Evolutionary conservation across 2,113 vertebrate genomes (phyloP).

Genomic region (Ptyas mucosa): DNA sequence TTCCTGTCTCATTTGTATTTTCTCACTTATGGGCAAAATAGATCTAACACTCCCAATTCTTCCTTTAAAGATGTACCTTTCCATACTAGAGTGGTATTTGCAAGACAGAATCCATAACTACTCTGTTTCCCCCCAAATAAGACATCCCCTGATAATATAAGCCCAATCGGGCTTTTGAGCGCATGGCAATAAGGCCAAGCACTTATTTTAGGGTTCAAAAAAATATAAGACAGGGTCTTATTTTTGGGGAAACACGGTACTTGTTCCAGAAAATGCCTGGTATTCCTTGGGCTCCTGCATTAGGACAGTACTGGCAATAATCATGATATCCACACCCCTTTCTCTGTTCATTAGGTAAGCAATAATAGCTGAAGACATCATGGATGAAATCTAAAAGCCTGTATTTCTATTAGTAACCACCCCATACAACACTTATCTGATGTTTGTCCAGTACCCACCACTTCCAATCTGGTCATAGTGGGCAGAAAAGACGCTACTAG

Average conservation of each 20-base stretch:
- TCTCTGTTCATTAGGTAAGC: neutral
- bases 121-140: too few relatives aligned
- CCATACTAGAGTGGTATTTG: neutral
- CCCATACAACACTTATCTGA: neutral
- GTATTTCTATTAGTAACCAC: too few relatives aligned
- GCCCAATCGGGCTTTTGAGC: too few relatives aligned
- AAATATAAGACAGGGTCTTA: too few relatives aligned
- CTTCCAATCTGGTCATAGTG: neutral
- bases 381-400: neutral
- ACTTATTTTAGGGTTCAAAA: too few relatives aligned
- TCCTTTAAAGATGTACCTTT: neutral
- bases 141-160: too few relatives aligned
- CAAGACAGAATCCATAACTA: neutral
- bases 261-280: neutral
- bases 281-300: neutral
- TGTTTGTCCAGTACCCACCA: neutral
- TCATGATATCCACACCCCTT: neutral
- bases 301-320: neutral
- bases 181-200: too few relatives aligned
- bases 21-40: neutral
- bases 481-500: neutral
- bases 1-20: neutral
- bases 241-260: too few relatives aligned
- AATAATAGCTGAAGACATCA: neutral
- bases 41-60: neutral